Evolutionary conservation across 92 coral and sea anemone genomes (phyloP).

Genomic region (Bergia puertoricense): DNA sequence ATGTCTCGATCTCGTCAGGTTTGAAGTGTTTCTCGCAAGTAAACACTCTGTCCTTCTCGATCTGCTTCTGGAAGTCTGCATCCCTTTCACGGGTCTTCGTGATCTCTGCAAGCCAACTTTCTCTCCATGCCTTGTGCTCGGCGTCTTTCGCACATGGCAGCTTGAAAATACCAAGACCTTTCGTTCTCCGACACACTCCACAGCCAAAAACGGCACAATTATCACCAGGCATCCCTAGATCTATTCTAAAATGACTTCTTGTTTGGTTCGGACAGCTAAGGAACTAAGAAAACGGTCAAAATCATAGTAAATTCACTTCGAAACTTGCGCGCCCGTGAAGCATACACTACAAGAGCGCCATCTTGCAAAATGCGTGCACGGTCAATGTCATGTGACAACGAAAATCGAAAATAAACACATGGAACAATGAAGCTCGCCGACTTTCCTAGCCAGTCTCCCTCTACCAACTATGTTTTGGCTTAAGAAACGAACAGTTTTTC

Average conservation of each 20-base stretch:
- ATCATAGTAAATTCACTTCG: neutral
- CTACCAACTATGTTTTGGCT: constrained; percentile 31
- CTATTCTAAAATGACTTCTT: neutral
- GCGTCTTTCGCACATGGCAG: neutral
- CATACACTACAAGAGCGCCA: constrained; percentile 41
- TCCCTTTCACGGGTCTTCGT: constrained; percentile 53
- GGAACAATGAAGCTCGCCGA: constrained; percentile 56
- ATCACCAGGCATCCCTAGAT: constrained; percentile 60
- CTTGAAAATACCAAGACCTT: constrained; percentile 59
- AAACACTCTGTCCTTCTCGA: constrained; percentile 46
- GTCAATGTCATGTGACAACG: constrained; percentile 51
- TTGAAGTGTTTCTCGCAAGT: constrained; percentile 61
- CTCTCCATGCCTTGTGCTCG: constrained; percentile 45
- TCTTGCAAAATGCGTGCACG: constrained; percentile 53
- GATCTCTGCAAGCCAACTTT: constrained; percentile 52
- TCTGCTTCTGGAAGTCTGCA: constrained; percentile 46
- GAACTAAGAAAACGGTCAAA: neutral
- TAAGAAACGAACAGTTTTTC: too few relatives aligned
- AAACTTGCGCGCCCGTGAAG: neutral
- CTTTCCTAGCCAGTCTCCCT: constrained; percentile 57
- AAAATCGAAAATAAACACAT: constrained; percentile 46
- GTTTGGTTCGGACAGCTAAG: too few relatives aligned
- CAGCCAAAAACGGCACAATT: constrained; percentile 64
- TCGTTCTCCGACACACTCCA: constrained; percentile 55
- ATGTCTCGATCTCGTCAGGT: constrained; percentile 50